Evolutionary conservation across 2,888 invertebrate genomes (phyloP).

Genomic region (Steromphala cineraria): DNA sequence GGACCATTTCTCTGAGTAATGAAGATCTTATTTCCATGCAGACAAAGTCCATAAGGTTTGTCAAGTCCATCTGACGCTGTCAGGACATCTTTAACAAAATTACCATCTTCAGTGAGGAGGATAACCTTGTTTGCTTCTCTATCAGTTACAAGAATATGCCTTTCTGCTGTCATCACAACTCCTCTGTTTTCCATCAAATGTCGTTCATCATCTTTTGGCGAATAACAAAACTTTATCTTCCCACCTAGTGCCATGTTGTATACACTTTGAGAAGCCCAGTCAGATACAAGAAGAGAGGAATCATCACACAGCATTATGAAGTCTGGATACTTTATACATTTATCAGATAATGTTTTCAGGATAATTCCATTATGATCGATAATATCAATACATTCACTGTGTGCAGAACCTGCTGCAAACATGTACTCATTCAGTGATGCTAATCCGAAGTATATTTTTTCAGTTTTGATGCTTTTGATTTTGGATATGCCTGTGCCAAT

Average conservation of each 20-base stretch:
- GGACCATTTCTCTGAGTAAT: neutral
- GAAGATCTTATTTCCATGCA: neutral
- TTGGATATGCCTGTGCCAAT: too few relatives aligned
- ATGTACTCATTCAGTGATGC: neutral
- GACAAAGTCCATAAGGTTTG: neutral
- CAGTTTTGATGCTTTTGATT: neutral
- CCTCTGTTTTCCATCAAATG: neutral
- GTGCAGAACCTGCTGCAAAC: neutral
- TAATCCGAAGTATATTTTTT: neutral
- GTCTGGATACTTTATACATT: neutral
- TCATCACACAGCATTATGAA: neutral
- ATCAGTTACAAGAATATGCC: neutral
- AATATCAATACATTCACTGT: neutral
- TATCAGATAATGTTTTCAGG: neutral
- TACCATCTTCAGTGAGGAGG: neutral
- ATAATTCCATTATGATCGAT: neutral
- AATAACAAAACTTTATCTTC: too few relatives aligned
- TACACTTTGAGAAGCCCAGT: neutral
- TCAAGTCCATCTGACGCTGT: neutral
- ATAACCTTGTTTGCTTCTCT: neutral
- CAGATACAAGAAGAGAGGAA: neutral
- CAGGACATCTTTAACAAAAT: neutral
- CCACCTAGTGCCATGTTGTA: too few relatives aligned
- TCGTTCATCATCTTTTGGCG: too few relatives aligned
- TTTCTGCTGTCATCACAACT: neutral